Percentiles rank a stretch among this genome's conserved stretches.
These are phyloP conservation scores for Colletes latitarsis DNA, from an alignment of 1,140 invertebrate species.

Conservation along the genomic window DNA sequence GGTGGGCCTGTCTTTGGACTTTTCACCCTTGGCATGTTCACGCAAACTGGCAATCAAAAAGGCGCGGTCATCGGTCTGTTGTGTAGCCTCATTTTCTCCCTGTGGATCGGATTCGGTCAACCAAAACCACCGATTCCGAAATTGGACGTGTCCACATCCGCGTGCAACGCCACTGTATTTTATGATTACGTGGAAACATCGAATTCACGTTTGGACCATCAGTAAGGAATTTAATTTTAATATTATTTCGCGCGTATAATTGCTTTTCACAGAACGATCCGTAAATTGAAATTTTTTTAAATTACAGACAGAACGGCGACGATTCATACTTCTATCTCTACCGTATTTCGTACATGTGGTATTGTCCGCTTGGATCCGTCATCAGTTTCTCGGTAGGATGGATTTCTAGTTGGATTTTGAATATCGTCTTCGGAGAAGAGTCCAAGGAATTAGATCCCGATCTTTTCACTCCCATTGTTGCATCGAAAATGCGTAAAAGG, in stretches of 20 bases:
- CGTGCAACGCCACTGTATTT: slow-evolving; percentile 77
- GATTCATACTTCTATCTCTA: slow-evolving; percentile 79
- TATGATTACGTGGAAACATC: slow-evolving; percentile 6
- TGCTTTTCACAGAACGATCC: not conserved
- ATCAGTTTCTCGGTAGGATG: slow-evolving; percentile 85
- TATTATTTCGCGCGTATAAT: too few species aligned
- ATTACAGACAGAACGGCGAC: slow-evolving; percentile 36
- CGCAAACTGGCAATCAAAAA: slow-evolving; percentile 84
- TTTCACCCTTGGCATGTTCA: slow-evolving; percentile 90
- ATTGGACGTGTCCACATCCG: slow-evolving; percentile 82
- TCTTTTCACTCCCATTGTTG: slow-evolving; percentile 83
- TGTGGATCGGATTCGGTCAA: slow-evolving; percentile 94
- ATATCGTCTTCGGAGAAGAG: slow-evolving; percentile 63
- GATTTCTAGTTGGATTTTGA: slow-evolving; percentile 81
- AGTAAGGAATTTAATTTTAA: slow-evolving; percentile 34
- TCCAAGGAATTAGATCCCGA: slow-evolving; percentile 80
- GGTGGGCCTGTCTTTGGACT: slow-evolving; percentile 90
- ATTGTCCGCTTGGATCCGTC: slow-evolving; percentile 86
- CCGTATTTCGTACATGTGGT: slow-evolving; percentile 86
- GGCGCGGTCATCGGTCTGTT: slow-evolving; percentile 88
- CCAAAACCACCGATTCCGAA: slow-evolving; percentile 84
- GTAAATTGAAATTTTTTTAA: not conserved
- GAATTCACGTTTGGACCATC: not conserved
- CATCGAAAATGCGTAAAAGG: slow-evolving; percentile 16
- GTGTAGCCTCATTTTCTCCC: slow-evolving; percentile 85